Base-by-base conservation (phyloP, 2,888 invertebrate species). In the Idaea biselata region DNA sequence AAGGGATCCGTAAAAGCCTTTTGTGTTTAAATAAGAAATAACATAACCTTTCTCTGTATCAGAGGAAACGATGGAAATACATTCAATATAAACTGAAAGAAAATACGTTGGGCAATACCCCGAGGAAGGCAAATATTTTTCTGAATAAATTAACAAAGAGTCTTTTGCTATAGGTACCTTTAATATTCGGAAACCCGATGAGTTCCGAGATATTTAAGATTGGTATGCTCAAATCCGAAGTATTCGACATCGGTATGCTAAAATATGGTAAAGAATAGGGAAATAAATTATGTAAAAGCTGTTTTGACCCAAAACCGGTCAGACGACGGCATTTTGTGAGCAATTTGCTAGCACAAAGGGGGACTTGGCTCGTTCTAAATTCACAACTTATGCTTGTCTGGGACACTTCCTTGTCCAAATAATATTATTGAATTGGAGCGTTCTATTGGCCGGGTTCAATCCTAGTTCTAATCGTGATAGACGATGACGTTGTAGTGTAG, bases 351-450 rank as follows among this genome's bases (percentile, higher is more conserved):
- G 32, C 44, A 61, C 60, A 66, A 65, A 61, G 5, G 55, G 16
- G 17, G 63, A 61, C 5, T 63, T 63, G 60, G 58, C 60, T 63
- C 63, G 54, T 61, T 60, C 58, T 56, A 58, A 16, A 66, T 63
- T 63, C 63, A 66, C 58, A 66, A 60, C 33, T 62, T 58, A 61
- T 57, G 58, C 59, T 58, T 60, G 66, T 63, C 66, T 66, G 61
- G 61, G 32, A 18, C 62, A 58, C 63, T 60, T 66, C 61, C 63
- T 60, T 44, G 31, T 32, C n/a, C 55, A 58, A 59, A 59, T 61
- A 57, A 44, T 44, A 44, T 32, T 44, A 44, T 44, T 44, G 44
- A 44, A 44, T 44, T 44, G 14, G 44, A 44, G 11, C 44, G 44
- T 14, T 14, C 44, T 14, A 44, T 7, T 44, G 44, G 44, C 11